A percentile compares a stretch with the other conserved stretches of the same genome.
Conservation (phyloP, 2,113 vertebrate species). For the Nestor notabilis region DNA sequence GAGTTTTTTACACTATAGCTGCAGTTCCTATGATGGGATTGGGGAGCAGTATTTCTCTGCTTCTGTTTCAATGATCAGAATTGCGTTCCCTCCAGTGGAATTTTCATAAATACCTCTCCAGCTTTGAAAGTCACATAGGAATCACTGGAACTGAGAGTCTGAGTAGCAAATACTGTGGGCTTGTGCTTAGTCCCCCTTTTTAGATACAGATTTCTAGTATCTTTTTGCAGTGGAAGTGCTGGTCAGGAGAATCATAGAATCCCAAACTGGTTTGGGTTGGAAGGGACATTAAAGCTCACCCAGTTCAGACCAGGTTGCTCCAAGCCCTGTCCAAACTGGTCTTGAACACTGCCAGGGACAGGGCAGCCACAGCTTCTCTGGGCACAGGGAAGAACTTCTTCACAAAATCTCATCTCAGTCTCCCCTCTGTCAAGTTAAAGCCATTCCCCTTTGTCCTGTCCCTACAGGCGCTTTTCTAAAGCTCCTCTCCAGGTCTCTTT, state of each 20-base stretch:
- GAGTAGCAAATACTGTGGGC: background rate
- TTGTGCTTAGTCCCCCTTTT: background rate
- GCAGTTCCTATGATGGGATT: accelerated
- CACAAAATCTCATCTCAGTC: background rate
- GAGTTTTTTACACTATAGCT: background rate
- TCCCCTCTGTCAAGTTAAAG: background rate
- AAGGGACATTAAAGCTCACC: background rate
- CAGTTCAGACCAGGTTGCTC: background rate
- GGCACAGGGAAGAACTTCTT: background rate
- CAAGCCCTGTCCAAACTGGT: background rate
- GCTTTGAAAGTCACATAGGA: accelerated
- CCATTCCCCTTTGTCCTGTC: background rate
- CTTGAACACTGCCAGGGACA: too few species aligned
- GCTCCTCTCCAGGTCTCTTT: background rate
- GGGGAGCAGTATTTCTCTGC: background rate
- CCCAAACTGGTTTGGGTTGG: background rate
- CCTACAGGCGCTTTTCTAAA: background rate
- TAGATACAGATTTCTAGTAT: background rate
- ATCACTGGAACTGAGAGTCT: background rate
- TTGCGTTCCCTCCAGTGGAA: background rate
- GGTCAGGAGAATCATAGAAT: background rate
- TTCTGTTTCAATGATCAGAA: background rate
- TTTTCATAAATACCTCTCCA: background rate
- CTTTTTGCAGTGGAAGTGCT: background rate
- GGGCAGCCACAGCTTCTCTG: too few species aligned